Percentiles rank a stretch among this genome's conserved stretches.
Conservation (phyloP, 2,113 vertebrate genomes). For the Murina feae region DNA sequence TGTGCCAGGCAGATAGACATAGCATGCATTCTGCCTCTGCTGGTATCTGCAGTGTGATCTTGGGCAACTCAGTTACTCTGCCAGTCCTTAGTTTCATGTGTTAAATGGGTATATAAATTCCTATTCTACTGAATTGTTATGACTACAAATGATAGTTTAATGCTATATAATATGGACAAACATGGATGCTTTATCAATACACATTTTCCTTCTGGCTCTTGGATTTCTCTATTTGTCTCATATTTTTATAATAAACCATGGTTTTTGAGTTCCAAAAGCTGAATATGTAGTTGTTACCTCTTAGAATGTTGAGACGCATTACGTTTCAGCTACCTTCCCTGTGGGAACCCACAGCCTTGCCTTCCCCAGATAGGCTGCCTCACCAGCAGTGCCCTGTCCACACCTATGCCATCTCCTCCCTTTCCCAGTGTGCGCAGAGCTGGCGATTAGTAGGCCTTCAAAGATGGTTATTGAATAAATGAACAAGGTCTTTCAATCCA, state of each 20-base stretch:
- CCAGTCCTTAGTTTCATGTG: not conserved
- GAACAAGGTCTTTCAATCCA: not conserved
- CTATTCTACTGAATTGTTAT: not conserved
- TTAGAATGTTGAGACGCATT: not conserved
- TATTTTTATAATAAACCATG: not conserved
- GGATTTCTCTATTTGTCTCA: not conserved
- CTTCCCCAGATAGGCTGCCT: not conserved
- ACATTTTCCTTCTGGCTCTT: not conserved
- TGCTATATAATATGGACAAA: not conserved
- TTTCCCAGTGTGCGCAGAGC: not conserved
- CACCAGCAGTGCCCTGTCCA: not conserved
- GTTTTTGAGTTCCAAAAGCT: not conserved
- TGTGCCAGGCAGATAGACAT: not conserved
- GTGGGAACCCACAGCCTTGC: not conserved
- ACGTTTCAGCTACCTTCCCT: not conserved
- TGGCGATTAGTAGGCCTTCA: not conserved
- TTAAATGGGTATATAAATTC: not conserved
- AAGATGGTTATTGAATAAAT: not conserved
- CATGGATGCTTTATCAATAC: not conserved
- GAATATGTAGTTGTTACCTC: not conserved
- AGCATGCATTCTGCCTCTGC: not conserved
- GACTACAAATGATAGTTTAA: not conserved
- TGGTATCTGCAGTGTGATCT: not conserved
- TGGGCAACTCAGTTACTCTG: not conserved
- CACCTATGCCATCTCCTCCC: not conserved